These are phyloP conservation scores for Lepus europaeus DNA, from an alignment of 2,113 vertebrate species.

Conservation along the genomic window DNA sequence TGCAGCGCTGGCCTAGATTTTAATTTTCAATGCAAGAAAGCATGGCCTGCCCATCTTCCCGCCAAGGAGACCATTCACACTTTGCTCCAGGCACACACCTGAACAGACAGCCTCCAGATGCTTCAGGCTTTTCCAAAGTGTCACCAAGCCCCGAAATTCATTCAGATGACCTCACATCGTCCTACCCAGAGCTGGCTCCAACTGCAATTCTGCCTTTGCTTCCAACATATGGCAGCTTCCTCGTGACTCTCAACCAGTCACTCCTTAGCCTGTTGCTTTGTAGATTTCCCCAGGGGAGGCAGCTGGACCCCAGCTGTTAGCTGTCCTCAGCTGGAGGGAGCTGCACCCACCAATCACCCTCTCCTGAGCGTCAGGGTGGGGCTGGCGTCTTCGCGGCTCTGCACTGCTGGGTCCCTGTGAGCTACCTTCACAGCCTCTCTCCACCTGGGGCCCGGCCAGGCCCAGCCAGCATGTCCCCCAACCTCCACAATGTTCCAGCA, in stretches of 20 bases:
- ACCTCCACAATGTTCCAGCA: neutral
- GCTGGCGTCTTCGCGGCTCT: neutral
- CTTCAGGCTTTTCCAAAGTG: neutral
- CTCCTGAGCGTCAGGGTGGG: neutral
- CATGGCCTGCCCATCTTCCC: no score
- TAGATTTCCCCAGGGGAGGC: neutral
- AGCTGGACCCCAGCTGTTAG: conserved; percentile 58
- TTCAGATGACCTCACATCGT: neutral
- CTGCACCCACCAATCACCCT: neutral
- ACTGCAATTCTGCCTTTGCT: neutral
- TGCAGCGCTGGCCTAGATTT: neutral
- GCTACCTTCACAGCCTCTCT: neutral
- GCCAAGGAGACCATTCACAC: neutral
- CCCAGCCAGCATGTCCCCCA: neutral
- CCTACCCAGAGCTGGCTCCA: neutral
- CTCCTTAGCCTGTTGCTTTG: neutral
- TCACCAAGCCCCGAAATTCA: neutral
- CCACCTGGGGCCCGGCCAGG: no score
- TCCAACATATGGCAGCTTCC: neutral
- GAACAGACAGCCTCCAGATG: accelerated
- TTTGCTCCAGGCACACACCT: neutral
- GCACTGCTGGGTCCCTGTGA: neutral
- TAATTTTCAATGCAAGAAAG: neutral
- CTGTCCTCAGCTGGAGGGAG: neutral
- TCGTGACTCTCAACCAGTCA: neutral